These are phyloP conservation scores for Rhea pennata DNA, from an alignment of 2,113 vertebrate species.

Conservation along the genomic window DNA sequence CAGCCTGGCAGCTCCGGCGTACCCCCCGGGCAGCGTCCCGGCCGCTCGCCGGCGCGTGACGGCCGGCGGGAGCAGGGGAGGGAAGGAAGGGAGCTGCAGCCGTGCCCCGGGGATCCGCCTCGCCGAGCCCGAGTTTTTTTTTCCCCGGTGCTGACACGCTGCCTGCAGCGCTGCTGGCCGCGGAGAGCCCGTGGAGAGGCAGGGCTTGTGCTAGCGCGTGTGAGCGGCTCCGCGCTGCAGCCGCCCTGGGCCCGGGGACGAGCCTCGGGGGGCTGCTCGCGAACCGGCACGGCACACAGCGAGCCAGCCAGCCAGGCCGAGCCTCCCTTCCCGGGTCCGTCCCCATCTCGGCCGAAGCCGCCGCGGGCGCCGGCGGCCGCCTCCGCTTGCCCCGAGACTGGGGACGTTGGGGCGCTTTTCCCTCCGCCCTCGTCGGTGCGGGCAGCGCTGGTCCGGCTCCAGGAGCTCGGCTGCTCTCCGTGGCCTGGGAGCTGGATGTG, in stretches of 20 bases:
- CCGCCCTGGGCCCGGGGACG: background rate
- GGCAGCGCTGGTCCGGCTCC: background rate
- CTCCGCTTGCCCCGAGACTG: background rate
- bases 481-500: background rate
- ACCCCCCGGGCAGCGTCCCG: no score
- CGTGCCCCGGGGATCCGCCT: no score
- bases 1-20: no score
- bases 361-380: background rate
- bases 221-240: background rate
- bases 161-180: background rate
- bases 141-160: background rate
- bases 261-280: background rate
- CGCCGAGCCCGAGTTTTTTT: no score
- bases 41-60: no score
- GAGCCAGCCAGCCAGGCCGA: background rate
- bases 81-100: no score
- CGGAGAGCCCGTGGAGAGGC: accelerated
- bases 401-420: background rate
- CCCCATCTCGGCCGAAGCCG: background rate
- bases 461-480: background rate
- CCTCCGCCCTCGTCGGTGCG: background rate
- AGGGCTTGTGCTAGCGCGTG: accelerated
- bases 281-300: background rate
- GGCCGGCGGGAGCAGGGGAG: no score
- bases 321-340: no score